A percentile compares a stretch with the other conserved stretches of the same genome.
Conservation (phyloP, 2,113 vertebrate species). For the Scomber scombrus region DNA sequence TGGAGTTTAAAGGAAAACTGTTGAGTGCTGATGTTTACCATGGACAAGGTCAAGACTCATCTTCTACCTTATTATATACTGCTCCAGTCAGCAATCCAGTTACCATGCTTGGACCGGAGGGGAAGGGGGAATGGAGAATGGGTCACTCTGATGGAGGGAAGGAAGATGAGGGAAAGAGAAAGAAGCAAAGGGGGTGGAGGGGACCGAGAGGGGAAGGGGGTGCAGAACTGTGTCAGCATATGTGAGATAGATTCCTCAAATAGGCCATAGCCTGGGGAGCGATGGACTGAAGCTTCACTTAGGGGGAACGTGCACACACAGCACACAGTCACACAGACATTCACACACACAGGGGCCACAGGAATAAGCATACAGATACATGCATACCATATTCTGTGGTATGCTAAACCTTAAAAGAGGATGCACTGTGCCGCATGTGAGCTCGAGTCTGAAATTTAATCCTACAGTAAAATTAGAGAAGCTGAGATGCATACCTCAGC, state of each 20-base stretch:
- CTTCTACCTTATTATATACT: conserved; percentile 59
- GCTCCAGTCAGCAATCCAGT: conserved; percentile 65
- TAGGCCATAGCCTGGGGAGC: conserved; percentile 75
- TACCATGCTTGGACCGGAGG: conserved; percentile 28
- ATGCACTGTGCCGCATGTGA: conserved; percentile 32
- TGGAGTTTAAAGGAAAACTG: conserved; percentile 27
- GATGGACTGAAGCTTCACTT: conserved; percentile 60
- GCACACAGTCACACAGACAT: conserved; percentile 6
- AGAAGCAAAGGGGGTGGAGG: conserved; percentile 23
- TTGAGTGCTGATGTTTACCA: conserved; percentile 47
- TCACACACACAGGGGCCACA: conserved; percentile 26
- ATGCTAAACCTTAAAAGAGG: conserved; percentile 55
- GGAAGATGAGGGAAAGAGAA: conserved; percentile 44
- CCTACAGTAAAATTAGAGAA: conserved; percentile 82
- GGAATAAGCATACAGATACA: conserved; percentile 22
- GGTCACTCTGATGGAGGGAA: conserved; percentile 23
- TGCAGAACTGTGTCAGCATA: conserved; percentile 76
- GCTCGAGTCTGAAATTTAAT: conserved; percentile 79
- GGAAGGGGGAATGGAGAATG: neutral
- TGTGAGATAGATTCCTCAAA: conserved; percentile 75
- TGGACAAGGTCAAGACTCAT: conserved; percentile 41
- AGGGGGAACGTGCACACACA: conserved; percentile 30
- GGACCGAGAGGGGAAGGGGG: conserved; percentile 29
- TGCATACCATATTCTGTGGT: conserved; percentile 15
- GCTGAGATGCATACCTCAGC: conserved; percentile 71